Percentiles rank a stretch among this genome's conserved stretches.
These are phyloP conservation scores for Ptyas mucosa DNA, from an alignment of 2,113 vertebrate genomes.

Conservation along the genomic window DNA sequence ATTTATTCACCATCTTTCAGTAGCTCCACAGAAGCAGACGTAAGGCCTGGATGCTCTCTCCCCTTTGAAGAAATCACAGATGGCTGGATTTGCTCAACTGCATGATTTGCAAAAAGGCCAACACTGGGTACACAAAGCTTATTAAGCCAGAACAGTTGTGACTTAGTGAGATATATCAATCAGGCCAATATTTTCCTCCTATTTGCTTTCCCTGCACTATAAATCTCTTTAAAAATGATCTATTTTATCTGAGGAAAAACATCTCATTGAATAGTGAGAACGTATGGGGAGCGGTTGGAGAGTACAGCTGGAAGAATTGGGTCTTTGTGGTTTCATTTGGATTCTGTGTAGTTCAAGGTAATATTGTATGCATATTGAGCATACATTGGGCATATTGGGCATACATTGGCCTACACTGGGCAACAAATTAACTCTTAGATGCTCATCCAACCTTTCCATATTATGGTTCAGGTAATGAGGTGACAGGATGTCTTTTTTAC, in stretches of 20 bases:
- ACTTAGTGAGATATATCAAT: neutral
- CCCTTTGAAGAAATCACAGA: neutral
- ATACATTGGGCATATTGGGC: too few species aligned
- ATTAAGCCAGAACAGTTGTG: neutral
- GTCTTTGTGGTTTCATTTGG: neutral
- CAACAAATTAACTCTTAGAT: neutral
- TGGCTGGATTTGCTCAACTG: neutral
- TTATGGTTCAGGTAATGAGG: neutral
- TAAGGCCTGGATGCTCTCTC: neutral
- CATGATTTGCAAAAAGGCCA: neutral
- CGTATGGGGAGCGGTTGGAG: neutral
- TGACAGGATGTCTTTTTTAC: neutral
- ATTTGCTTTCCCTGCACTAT: neutral
- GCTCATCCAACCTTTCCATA: neutral
- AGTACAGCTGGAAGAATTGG: neutral
- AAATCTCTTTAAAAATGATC: neutral
- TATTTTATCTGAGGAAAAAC: neutral
- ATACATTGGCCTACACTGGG: neutral
- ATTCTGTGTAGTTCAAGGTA: neutral
- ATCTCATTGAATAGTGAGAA: neutral
- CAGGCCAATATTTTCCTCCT: neutral
- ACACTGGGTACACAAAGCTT: neutral
- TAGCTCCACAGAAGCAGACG: neutral
- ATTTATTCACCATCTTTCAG: neutral
- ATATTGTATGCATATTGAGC: neutral